Evolutionary conservation across 2,888 invertebrate genomes (phyloP), one percentile per base, ranked within the genome.

Genomic region (Brachylomia viminalis): DNA sequence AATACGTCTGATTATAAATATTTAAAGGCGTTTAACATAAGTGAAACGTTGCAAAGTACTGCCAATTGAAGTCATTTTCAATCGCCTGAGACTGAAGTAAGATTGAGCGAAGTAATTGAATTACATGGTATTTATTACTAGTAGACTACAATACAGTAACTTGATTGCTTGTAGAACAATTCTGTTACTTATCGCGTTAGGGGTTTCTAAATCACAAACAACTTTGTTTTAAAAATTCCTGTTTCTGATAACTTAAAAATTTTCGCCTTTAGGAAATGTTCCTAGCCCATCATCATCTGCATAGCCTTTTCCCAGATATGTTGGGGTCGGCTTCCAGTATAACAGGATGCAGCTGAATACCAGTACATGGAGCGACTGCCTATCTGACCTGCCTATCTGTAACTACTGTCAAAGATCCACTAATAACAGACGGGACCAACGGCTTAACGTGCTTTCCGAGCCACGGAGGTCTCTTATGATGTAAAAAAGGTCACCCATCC

Each of bases 111-210:
- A 77, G 56, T 82, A 77, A 80, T 59, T 38, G 62, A 66, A 78
- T 80, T 67, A 80, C 67, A 71, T 4, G 30, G 67, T 2, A n/a
- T n/a, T n/a, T 5, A 58, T 80, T 82, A 83, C 84, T 62, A 30
- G 78, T 52, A 58, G 11, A 62, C 62, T 71, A 77, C 47, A 49
- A 67, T 38, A 71, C 52, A 4, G 17, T 84, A 68, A 68, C 45
- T 67, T 64, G 52, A 64, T 79, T 83, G 66, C n/a, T 33, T 23
- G 15, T 5, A 0, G 27, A 58, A 54, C 58, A 38, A 17, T 38
- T 58, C 30, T 42, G 8, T 17, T 67, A 71, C 54, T 83, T 58
- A 79, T 27, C 38, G 47, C 23, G 27, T 83, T 54, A 65, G 23
- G 38, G 30, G 3, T 27, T 77, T 27, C 17, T 65, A n/a, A 58